Conservation (phyloP, 2,888 invertebrate species). For the Heteromurus nitidus region DNA sequence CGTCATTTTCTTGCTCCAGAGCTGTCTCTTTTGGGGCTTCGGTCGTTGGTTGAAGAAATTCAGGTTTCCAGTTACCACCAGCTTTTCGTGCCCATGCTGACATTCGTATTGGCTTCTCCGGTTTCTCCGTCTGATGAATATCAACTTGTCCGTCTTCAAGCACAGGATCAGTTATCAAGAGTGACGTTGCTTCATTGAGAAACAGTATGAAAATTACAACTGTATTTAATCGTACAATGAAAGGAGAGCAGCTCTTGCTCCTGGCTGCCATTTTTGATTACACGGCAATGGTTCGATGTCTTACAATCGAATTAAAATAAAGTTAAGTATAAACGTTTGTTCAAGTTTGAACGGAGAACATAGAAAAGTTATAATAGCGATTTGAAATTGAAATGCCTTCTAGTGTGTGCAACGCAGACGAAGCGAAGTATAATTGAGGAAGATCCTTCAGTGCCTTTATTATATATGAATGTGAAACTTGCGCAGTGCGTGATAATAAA, state of each 20-base stretch:
- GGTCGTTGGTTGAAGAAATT: constrained; percentile 21
- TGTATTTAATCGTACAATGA: background rate
- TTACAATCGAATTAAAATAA: no score
- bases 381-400: no score
- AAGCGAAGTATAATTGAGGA: no score
- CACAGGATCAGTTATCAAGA: constrained; percentile 10
- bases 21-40: background rate
- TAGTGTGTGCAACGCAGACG: no score
- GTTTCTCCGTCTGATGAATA: background rate
- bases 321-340: no score
- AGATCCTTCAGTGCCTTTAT: no score
- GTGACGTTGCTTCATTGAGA: constrained; percentile 16
- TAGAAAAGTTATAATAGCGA: no score
- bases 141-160: background rate
- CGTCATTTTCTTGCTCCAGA: background rate
- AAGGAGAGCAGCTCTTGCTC: background rate
- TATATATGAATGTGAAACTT: no score
- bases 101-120: constrained; percentile 17
- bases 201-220: constrained; percentile 2
- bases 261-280: background rate
- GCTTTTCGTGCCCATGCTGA: constrained; percentile 64
- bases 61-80: constrained; percentile 52
- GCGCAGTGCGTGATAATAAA: no score
- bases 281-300: no score
- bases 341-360: no score